These are phyloP conservation scores for Ceriagrion tenellum DNA, from an alignment of 2,888 invertebrate species.

Conservation along the genomic window DNA sequence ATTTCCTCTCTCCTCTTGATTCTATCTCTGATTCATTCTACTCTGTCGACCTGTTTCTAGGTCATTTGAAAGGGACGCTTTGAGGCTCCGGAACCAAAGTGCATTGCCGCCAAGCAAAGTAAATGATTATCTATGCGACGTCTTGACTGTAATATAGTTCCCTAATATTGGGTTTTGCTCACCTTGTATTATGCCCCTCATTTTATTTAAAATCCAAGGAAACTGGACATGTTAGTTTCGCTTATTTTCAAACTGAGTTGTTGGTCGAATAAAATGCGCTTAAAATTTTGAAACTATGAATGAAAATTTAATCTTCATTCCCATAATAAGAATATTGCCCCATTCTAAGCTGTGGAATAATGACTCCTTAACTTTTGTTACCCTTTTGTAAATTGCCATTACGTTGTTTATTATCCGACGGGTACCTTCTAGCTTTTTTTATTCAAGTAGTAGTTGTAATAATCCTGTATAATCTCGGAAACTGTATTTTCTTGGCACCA, in stretches of 20 bases:
- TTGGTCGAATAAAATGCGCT: background rate
- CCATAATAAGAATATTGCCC: background rate
- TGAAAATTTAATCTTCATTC: background rate
- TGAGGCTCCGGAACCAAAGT: background rate
- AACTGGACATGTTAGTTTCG: background rate
- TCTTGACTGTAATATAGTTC: background rate
- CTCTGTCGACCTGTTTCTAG: background rate
- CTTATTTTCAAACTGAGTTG: background rate
- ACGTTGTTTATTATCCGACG: too few species aligned
- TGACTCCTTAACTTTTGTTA: too few species aligned
- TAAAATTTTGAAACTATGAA: background rate
- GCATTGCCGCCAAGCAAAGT: background rate
- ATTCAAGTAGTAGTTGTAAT: too few species aligned
- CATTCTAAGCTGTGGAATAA: too few species aligned
- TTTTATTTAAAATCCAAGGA: background rate
- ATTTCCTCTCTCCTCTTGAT: slow-evolving; percentile 28
- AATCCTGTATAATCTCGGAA: too few species aligned
- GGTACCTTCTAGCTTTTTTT: too few species aligned
- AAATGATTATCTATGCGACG: background rate
- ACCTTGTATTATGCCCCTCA: background rate
- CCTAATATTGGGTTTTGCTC: background rate
- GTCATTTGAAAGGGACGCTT: background rate
- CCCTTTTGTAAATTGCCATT: too few species aligned
- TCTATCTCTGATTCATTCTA: background rate
- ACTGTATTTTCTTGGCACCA: too few species aligned